A percentile compares a stretch with the other conserved stretches of the same genome.
Conservation (phyloP, 2,113 vertebrate species). For the Pseudopodoces humilis region DNA sequence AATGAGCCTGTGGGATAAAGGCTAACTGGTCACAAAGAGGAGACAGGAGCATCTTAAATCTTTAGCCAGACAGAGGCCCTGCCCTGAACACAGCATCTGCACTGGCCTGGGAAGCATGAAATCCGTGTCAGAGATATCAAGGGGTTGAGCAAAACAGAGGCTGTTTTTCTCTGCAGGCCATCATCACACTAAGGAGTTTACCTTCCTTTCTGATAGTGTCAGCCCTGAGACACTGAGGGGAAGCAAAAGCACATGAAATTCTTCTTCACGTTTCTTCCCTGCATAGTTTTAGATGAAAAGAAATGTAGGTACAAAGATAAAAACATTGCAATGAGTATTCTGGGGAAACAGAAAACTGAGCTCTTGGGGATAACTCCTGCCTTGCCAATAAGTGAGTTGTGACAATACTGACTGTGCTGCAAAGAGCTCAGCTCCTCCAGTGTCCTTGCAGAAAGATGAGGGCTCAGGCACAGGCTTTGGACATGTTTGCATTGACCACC, state of each 20-base stretch:
- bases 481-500: neutral
- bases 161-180: neutral
- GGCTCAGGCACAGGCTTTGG: neutral
- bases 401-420: neutral
- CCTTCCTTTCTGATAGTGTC: neutral
- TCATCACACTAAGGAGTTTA: neutral
- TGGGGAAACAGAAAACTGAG: neutral
- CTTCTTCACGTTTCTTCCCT: neutral
- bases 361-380: neutral
- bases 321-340: neutral
- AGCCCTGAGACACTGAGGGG: neutral
- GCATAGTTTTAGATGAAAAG: neutral
- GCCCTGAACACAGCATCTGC: neutral
- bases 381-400: neutral
- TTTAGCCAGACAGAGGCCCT: neutral
- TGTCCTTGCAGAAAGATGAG: neutral
- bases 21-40: neutral
- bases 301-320: neutral
- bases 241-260: neutral
- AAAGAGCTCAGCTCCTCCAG: neutral
- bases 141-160: neutral
- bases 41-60: neutral
- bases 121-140: neutral
- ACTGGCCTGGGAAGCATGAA: neutral
- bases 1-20: neutral